These are phyloP conservation scores for Pseudopodoces humilis DNA, from an alignment of 2,113 vertebrate species.

Conservation along the genomic window DNA sequence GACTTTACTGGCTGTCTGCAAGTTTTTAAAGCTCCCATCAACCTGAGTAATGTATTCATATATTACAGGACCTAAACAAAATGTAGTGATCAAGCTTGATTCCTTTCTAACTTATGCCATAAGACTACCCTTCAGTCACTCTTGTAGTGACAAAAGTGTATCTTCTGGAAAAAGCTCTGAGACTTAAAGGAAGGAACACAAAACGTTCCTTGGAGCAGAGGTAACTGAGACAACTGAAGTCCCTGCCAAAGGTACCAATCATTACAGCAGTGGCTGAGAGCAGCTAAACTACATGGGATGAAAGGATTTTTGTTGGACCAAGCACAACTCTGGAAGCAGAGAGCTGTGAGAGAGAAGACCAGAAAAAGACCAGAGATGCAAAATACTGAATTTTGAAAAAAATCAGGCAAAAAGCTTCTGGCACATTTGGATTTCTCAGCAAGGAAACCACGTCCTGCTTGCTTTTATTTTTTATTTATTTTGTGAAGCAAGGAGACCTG, in stretches of 20 bases:
- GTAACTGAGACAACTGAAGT: neutral
- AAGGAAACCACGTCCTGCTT: neutral
- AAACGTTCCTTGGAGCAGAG: neutral
- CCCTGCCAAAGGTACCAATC: neutral
- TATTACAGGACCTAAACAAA: neutral
- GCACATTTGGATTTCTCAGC: neutral
- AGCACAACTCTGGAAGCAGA: neutral
- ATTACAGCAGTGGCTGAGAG: neutral
- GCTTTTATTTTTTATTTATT: neutral
- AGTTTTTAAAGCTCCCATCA: neutral
- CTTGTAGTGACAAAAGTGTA: neutral
- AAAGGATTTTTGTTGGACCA: constrained; percentile 7
- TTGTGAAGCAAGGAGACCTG: neutral
- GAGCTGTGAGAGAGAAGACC: neutral
- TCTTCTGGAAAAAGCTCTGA: neutral
- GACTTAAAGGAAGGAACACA: neutral
- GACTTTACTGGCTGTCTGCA: neutral
- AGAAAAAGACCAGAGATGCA: neutral
- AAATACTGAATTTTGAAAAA: neutral
- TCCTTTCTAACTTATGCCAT: neutral
- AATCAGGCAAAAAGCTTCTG: neutral
- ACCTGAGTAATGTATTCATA: neutral
- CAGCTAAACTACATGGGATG: neutral
- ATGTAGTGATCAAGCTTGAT: neutral
- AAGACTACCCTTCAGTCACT: neutral